Percentiles rank a stretch among this genome's conserved stretches.
phyloP scores from a whole-genome alignment of 1,140 invertebrate species.

The Heliconius himera region DNA sequence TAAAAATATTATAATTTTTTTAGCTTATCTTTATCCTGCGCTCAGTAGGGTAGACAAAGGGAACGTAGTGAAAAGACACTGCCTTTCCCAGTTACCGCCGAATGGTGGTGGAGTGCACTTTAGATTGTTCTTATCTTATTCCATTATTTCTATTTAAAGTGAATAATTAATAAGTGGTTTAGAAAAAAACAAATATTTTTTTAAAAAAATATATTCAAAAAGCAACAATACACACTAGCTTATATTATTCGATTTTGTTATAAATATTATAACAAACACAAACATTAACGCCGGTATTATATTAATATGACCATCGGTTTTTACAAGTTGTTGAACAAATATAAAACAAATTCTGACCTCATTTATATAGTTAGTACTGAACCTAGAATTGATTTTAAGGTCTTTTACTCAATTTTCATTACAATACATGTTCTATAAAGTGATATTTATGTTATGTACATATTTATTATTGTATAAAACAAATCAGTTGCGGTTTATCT shows the following conservation, averaged over 20 bases:
- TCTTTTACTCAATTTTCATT: not conserved
- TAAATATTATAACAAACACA: conserved; percentile 72
- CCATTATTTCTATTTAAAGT: too few species aligned
- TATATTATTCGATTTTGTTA: conserved; percentile 52
- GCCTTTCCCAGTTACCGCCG: too few species aligned
- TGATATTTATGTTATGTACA: not conserved
- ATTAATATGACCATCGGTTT: conserved; percentile 12
- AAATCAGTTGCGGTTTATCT: not conserved
- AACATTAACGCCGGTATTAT: conserved; percentile 9
- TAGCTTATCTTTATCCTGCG: too few species aligned
- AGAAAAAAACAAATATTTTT: not conserved
- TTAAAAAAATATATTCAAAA: conserved; percentile 37
- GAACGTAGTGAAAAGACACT: too few species aligned
- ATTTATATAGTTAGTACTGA: not conserved
- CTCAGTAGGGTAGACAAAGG: too few species aligned
- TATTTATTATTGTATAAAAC: not conserved
- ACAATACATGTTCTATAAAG: not conserved
- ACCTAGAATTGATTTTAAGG: not conserved
- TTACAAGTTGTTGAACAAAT: not conserved
- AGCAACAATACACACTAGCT: conserved; percentile 41
- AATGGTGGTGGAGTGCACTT: too few species aligned
- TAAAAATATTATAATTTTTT: too few species aligned
- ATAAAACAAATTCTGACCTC: not conserved
- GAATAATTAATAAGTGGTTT: too few species aligned
- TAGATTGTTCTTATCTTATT: too few species aligned